A percentile compares a stretch with the other conserved stretches of the same genome.
These are phyloP conservation scores for Zosterops borbonicus DNA, from an alignment of 2,113 vertebrate species.

Conservation along the genomic window DNA sequence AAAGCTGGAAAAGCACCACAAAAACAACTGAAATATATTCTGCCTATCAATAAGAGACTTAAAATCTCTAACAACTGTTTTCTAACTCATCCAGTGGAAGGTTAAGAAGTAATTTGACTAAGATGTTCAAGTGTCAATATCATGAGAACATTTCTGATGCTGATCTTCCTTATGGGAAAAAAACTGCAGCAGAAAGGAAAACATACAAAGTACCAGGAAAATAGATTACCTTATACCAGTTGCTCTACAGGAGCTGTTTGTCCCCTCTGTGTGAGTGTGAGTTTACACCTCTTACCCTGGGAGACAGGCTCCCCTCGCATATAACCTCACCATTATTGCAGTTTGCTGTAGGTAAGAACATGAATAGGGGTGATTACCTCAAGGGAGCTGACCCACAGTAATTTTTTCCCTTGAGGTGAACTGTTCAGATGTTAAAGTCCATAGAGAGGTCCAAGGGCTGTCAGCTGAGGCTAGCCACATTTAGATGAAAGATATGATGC, in stretches of 20 bases:
- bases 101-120: not conserved
- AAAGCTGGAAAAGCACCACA: not conserved
- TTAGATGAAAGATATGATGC: constrained; percentile 3
- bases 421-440: constrained; percentile 3
- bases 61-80: not conserved
- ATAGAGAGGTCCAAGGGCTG: not conserved
- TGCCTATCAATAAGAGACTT: not conserved
- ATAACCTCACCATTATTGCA: not conserved
- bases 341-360: not conserved
- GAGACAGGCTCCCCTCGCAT: not conserved
- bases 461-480: not conserved
- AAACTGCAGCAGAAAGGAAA: not conserved
- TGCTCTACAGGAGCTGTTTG: not conserved
- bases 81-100: not conserved
- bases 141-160: not conserved
- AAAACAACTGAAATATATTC: not conserved
- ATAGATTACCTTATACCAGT: not conserved
- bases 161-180: not conserved
- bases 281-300: not conserved
- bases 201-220: not conserved
- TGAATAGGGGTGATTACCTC: not conserved
- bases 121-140: not conserved
- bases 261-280: not conserved
- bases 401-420: constrained; percentile 14
- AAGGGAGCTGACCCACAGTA: not conserved